Base-by-base conservation (phyloP, 2,113 vertebrate species). In the Microcebus jonahi region DNA sequence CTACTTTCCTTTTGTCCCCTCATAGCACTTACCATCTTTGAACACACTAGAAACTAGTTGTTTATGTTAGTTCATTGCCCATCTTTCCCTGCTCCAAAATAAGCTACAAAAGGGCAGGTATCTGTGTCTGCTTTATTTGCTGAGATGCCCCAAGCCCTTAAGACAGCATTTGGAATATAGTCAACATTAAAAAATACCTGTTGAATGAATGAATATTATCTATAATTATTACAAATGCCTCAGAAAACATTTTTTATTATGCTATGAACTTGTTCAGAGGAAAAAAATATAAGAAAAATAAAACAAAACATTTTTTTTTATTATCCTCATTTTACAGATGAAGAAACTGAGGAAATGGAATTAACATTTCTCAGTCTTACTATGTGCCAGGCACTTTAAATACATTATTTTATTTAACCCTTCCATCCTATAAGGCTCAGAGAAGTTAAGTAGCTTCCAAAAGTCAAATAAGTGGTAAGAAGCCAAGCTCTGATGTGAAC, bases 151-250 rank as follows among this genome's bases (percentile, higher is more conserved):
- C 31, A 76, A 75, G 48, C 25, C 48, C 9, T 67, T 36, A 61
- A 88, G 23, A 76, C 25, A 86, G n/a, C 34, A 45, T 50, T 67
- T 93, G 39, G 55, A 50, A 34, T 23, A 36, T 0, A 59, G 36
- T 59, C 57, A 80, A 86, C 34, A 67, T 8, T 39, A 18, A 65
- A 84, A 82, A 42, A 36, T 25, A 8, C 65, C 10, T 75, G 34
- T 50, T 71, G 73, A 94, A 29, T 59, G 29, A 83, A 77, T 83
- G 84, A 73, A 81, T 80, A 75, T 57, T 75, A 81, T 25, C 80
- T 65, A 12, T 75, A 96, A 94, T 92, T 93, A 85, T 36, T 31
- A 48, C 17, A 73, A 85, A 90, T 80, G 29, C 15, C 57, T 79
- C 50, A 59, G 8, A 42, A 34, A 12, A 57, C 4, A 29, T 48